Evolutionary conservation across 37 sponge, comb jelly and placozoan species (phyloP).

Genomic region (Crambe crambe): DNA sequence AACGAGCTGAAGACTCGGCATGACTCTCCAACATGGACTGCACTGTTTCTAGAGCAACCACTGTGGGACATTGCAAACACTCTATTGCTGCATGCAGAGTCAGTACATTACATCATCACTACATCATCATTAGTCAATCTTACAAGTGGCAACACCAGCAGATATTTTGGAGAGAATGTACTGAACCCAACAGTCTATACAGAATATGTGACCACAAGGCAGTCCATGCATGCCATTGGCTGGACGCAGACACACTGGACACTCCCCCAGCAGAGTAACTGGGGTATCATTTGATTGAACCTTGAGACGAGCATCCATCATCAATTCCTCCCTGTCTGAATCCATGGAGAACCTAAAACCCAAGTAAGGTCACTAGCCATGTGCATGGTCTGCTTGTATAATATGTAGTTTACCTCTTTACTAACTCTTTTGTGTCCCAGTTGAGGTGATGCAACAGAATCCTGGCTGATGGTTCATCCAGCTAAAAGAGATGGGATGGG

Average conservation of each 20-base stretch:
- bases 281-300: background rate
- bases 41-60: conserved; percentile 44
- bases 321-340: conserved; percentile 29
- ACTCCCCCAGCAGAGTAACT: conserved; percentile 8
- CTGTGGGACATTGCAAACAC: conserved; percentile 52
- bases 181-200: conserved; percentile 56
- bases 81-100: conserved; percentile 36
- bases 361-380: background rate
- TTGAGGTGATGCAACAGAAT: conserved; percentile 20
- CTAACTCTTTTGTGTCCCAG: conserved; percentile 22
- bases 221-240: conserved; percentile 11
- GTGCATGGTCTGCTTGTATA: background rate
- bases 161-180: conserved; percentile 42
- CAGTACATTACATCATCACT: background rate
- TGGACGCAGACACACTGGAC: conserved; percentile 50
- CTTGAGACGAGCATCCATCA: conserved; percentile 20
- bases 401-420: conserved; percentile 3
- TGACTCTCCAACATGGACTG: conserved; percentile 9
- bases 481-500: background rate
- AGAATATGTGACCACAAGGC: conserved; percentile 78
- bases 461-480: conserved; percentile 10
- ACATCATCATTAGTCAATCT: background rate
- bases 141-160: conserved; percentile 33
- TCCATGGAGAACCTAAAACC: conserved; percentile 2
- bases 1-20: background rate